Base-by-base conservation (phyloP, 2,888 invertebrate genomes). In the Dusona sp. region DNA sequence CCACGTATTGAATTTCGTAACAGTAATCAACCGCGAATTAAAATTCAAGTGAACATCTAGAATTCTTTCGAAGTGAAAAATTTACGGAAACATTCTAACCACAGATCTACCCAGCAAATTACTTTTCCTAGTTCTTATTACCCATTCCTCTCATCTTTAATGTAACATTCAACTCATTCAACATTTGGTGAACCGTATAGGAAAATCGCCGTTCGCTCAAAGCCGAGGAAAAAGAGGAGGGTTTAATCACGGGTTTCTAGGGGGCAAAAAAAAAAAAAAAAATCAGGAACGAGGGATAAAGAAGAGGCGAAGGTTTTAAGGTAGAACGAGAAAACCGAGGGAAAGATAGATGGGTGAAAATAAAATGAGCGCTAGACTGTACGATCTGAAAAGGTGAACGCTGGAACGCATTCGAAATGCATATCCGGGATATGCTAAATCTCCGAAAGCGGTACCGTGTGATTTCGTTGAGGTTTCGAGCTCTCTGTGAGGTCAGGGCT, bases 371-470 rank as follows among this genome's bases (percentile, higher is more conserved):
- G 33, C 36, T 74, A 72, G 73, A 65, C 36, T 64, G 36, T 25
- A 48, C 57, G 65, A 70, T 79, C 29, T 65, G 79, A 29, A 73
- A 74, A 84, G 74, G 74, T 80, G 75, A 57, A 83, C 72, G 84
- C 54, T 79, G 61, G 68, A 81, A 74, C 73, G 67, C 86, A 89
- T 89, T 87, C 84, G 85, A 88, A 87, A 88, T 89, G 88, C 86
- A 89, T 86, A 89, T 88, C 88, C 88, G 87, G 86, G 87, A 88
- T 89, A 89, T 90, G 89, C 87, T 88, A 89, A 89, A 89, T 89
- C 85, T 88, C 75, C 83, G 83, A 83, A 86, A 88, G 82, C 79
- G 79, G 83, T 75, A 79, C 65, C 80, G 81, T 86, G 84, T 85
- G 87, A 88, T 89, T 89, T 86, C 78, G 85, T 64, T 85, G 85